Conservation (phyloP, 2,113 vertebrate genomes). For the Thalassarche chlororhynchos region DNA sequence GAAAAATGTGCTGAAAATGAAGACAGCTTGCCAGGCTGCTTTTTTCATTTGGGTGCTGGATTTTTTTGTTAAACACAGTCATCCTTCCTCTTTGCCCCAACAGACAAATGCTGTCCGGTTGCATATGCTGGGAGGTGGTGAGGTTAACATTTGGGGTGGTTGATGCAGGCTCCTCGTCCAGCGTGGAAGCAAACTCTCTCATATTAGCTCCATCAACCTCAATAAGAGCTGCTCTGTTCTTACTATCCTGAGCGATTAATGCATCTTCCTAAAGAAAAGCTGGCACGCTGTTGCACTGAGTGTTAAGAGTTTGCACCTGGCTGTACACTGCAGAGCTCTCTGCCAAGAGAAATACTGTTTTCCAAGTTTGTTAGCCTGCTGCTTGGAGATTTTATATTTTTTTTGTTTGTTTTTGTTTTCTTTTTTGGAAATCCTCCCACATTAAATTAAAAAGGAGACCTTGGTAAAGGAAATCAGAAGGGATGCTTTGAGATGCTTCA, state of each 20-base stretch:
- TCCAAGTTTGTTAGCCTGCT: slow-evolving; percentile 21
- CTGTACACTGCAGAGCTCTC: not conserved
- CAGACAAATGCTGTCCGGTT: not conserved
- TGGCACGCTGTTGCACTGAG: not conserved
- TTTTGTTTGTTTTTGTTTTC: not conserved
- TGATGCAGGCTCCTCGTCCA: not conserved
- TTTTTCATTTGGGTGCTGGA: not conserved
- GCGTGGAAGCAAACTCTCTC: not conserved
- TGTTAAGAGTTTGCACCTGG: slow-evolving; percentile 36
- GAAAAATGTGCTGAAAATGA: not conserved
- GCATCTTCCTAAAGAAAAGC: slow-evolving; percentile 13
- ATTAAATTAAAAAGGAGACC: slow-evolving; percentile 13
- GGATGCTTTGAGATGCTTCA: slow-evolving; percentile 5
- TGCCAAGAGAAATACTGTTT: slow-evolving; percentile 45
- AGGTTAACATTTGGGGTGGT: not conserved
- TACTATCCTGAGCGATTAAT: not conserved
- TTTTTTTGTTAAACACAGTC: not conserved
- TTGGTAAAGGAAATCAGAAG: slow-evolving; percentile 2
- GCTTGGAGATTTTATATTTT: not conserved
- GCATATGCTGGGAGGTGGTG: not conserved
- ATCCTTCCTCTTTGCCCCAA: not conserved
- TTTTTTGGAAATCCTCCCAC: not conserved
- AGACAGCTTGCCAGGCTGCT: not conserved
- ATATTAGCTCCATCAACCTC: not conserved
- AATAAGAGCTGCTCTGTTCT: not conserved